A percentile compares a stretch with the other conserved stretches of the same genome.
Evolutionary conservation across 92 coral and sea anemone species (phyloP).

Genomic region (Palythoa heliodiscus): DNA sequence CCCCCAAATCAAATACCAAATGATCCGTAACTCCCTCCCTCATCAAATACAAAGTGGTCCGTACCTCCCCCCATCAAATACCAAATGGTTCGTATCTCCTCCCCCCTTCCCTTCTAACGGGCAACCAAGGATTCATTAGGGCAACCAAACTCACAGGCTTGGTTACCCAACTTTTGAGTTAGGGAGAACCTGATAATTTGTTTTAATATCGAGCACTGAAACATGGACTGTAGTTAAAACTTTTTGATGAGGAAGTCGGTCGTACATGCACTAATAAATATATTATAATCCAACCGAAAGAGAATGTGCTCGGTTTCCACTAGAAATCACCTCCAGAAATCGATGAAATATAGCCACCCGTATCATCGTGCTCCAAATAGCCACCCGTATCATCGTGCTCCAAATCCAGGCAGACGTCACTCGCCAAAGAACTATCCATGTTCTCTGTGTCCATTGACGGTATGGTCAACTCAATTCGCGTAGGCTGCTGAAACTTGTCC

Average conservation of each 20-base stretch:
- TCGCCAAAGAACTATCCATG: conserved; percentile 62
- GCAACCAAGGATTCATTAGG: too few relatives aligned
- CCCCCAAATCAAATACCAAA: too few relatives aligned
- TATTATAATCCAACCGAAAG: neutral
- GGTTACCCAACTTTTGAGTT: too few relatives aligned
- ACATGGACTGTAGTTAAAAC: too few relatives aligned
- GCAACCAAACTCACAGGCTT: too few relatives aligned
- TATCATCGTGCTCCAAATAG: conserved; percentile 76
- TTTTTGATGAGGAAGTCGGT: neutral
- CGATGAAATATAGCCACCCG: conserved; percentile 85
- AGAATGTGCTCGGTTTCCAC: neutral
- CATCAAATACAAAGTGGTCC: too few relatives aligned
- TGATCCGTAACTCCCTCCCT: too few relatives aligned
- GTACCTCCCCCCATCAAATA: too few relatives aligned
- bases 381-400: conserved; percentile 82
- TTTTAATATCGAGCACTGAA: too few relatives aligned
- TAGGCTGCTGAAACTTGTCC: conserved; percentile 51
- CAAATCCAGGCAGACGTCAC: conserved; percentile 69
- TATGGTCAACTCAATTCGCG: conserved; percentile 83
- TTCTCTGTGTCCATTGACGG: conserved; percentile 70
- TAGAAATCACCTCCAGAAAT: conserved; percentile 95
- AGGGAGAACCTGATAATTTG: too few relatives aligned
- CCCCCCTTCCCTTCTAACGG: too few relatives aligned
- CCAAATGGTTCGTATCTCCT: too few relatives aligned
- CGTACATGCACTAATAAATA: neutral